Evolutionary conservation across 2,888 invertebrate species (phyloP).

Genomic region (Drosophila hawaiiensis): DNA sequence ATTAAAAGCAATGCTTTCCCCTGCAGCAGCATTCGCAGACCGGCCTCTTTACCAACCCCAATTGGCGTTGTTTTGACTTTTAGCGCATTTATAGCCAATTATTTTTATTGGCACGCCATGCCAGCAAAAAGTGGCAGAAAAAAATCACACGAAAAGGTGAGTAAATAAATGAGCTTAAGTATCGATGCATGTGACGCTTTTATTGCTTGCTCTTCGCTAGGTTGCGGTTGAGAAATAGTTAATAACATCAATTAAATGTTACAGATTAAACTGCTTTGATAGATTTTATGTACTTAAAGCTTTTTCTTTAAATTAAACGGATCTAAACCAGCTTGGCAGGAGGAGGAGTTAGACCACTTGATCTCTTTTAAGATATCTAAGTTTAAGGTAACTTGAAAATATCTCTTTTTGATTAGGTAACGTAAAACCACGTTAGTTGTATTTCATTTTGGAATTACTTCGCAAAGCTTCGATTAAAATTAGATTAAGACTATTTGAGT

Average conservation of each 20-base stretch:
- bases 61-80: constrained; percentile 75
- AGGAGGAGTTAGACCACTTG: neutral
- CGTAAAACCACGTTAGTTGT: too few species aligned
- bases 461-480: too few species aligned
- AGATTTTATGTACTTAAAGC: too few species aligned
- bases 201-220: constrained; percentile 25
- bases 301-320: neutral
- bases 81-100: constrained; percentile 79
- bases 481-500: too few species aligned
- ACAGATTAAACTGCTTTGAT: neutral
- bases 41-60: constrained; percentile 5
- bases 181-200: constrained; percentile 57
- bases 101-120: constrained; percentile 66
- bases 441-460: too few species aligned
- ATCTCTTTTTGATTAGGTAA: too few species aligned
- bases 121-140: neutral
- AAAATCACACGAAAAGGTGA: constrained; percentile 54
- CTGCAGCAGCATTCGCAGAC: constrained; percentile 15
- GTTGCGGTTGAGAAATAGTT: constrained; percentile 3
- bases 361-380: neutral
- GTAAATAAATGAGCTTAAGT: constrained; percentile 69
- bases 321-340: neutral
- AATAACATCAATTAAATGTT: constrained; percentile 24
- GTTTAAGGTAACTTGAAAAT: too few species aligned
- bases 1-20: constrained; percentile 66